phyloP scores from a whole-genome alignment of 2,113 vertebrate species.

The Synodontis membranacea region DNA sequence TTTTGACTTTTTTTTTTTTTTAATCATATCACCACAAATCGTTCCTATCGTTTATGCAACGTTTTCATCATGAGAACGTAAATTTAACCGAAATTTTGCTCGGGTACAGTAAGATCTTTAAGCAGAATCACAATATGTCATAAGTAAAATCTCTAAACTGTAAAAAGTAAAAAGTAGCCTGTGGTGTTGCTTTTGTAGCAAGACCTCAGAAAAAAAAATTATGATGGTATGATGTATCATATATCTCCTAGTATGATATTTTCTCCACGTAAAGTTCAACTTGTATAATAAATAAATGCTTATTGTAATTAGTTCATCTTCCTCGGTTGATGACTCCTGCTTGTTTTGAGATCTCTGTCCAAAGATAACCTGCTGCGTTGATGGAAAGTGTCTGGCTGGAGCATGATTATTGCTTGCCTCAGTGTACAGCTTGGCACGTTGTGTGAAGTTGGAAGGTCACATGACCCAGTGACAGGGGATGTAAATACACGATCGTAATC shows the following conservation, averaged over 20 bases:
- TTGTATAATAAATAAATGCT: not conserved
- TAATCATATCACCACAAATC: not conserved
- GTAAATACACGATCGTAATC: constrained; percentile 57
- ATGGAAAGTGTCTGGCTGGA: constrained; percentile 33
- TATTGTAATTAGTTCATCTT: not conserved
- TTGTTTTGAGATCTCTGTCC: constrained; percentile 42
- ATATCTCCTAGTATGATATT: not conserved
- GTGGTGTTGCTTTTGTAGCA: not conserved
- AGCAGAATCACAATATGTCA: not conserved
- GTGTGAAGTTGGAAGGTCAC: constrained; percentile 43
- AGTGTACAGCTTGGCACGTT: not conserved
- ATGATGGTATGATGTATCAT: not conserved
- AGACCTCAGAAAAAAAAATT: not conserved
- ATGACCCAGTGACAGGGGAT: constrained; percentile 59
- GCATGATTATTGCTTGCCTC: constrained; percentile 1
- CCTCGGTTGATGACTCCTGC: not conserved
- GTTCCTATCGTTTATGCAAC: not conserved
- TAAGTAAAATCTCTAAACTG: not conserved
- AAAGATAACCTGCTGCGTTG: constrained; percentile 28
- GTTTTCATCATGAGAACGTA: no score
- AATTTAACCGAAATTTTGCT: no score
- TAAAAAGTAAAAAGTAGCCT: not conserved
- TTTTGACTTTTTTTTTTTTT: not conserved
- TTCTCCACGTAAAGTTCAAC: not conserved
- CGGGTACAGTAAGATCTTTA: not conserved